phyloP scores from a whole-genome alignment of 2,113 vertebrate genomes.

The Ploceus nigricollis region DNA sequence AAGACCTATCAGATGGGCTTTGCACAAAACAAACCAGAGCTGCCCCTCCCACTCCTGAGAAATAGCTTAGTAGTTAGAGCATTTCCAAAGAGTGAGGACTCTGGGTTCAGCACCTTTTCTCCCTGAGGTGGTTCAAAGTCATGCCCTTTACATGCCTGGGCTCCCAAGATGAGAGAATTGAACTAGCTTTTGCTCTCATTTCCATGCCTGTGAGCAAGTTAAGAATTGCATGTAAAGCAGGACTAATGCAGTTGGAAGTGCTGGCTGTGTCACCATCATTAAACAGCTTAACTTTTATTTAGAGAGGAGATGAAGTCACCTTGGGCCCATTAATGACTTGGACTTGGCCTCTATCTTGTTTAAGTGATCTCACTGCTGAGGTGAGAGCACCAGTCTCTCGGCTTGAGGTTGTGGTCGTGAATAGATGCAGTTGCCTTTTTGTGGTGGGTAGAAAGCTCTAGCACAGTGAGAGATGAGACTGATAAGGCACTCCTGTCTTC shows the following conservation, averaged over 20 bases:
- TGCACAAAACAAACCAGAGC: constrained; percentile 39
- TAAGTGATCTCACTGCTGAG: background rate
- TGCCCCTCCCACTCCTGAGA: constrained; percentile 31
- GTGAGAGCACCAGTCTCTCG: background rate
- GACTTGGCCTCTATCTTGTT: background rate
- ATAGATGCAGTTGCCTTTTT: background rate
- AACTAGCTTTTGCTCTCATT: background rate
- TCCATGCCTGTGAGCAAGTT: background rate
- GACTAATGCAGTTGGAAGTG: background rate
- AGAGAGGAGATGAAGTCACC: background rate
- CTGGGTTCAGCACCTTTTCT: constrained; percentile 1
- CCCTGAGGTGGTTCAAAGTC: constrained; percentile 15
- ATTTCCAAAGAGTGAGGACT: constrained; percentile 12
- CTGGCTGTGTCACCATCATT: background rate
- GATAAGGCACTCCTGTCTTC: background rate
- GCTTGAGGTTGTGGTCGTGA: background rate
- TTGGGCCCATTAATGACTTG: background rate
- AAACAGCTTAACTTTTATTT: background rate
- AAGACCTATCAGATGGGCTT: constrained; percentile 62
- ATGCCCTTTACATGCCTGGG: background rate
- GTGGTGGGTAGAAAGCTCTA: background rate
- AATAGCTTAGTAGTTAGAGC: constrained; percentile 32
- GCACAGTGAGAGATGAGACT: background rate
- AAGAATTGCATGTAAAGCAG: background rate
- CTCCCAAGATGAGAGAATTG: background rate